phyloP scores from a whole-genome alignment of 2,888 invertebrate species.

The Morpho helenor region DNA sequence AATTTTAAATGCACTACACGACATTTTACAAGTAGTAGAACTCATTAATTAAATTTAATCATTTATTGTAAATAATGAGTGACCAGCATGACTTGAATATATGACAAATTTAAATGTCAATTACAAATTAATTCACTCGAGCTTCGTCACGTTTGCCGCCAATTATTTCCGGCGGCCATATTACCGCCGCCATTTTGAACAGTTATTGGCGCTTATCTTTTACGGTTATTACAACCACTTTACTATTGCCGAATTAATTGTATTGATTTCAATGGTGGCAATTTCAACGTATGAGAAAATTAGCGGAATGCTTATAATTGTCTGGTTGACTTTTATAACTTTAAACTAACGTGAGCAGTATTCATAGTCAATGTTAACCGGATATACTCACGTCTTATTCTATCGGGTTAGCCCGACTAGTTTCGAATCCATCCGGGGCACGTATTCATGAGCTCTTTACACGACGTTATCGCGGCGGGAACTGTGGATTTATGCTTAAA shows the following conservation, averaged over 20 bases:
- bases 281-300: slow-evolving; percentile 16
- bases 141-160: slow-evolving; percentile 28
- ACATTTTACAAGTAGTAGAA: no score
- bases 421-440: no score
- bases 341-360: neutral
- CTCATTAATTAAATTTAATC: no score
- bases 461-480: no score
- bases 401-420: no score
- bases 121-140: slow-evolving; percentile 27
- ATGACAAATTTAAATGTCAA: slow-evolving; percentile 25
- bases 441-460: no score
- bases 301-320: neutral
- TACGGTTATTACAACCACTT: slow-evolving; percentile 34
- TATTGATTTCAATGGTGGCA: slow-evolving; percentile 16
- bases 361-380: no score
- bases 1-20: no score
- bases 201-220: slow-evolving; percentile 37
- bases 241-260: slow-evolving; percentile 33
- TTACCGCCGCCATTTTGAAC: slow-evolving; percentile 9
- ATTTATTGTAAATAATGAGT: no score
- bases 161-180: slow-evolving; percentile 21
- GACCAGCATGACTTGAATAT: no score
- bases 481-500: no score
- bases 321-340: neutral
- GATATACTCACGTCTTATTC: no score